Evolutionary conservation across 2,113 vertebrate species (phyloP).

Genomic region (Ciconia stormi): DNA sequence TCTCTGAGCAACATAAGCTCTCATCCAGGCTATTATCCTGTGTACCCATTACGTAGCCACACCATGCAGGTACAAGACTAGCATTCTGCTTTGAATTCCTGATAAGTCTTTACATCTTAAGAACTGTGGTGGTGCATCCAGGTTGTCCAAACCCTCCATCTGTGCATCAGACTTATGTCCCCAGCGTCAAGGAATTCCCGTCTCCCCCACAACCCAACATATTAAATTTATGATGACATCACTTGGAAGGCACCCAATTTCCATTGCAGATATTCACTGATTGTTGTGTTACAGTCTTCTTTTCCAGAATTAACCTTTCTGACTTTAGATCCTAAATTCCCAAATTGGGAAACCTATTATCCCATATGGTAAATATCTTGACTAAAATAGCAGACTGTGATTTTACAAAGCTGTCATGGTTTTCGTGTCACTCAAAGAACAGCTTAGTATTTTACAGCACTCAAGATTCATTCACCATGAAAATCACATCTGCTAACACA

Average conservation of each 20-base stretch:
- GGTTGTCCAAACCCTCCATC: neutral
- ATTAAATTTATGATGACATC: neutral
- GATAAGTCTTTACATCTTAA: neutral
- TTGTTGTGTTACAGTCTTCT: neutral
- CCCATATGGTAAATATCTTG: neutral
- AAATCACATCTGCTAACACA: neutral
- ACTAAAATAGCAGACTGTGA: neutral
- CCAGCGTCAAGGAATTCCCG: neutral
- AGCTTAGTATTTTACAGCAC: neutral
- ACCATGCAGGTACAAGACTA: fast-evolving
- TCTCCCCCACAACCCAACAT: neutral
- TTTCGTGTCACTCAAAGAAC: neutral
- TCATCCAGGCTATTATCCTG: neutral
- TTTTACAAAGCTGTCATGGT: neutral
- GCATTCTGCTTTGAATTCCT: neutral
- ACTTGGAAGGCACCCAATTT: neutral
- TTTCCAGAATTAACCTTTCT: neutral
- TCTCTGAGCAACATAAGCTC: neutral
- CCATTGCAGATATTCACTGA: neutral
- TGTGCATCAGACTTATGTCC: neutral
- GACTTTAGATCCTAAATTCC: neutral
- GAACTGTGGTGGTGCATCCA: neutral
- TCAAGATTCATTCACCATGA: neutral
- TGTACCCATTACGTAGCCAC: fast-evolving
- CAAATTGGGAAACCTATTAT: neutral